Percentiles rank a stretch among this genome's conserved stretches.
These are phyloP conservation scores for Ictalurus punctatus DNA, from an alignment of 2,113 vertebrate genomes.

Conservation along the genomic window DNA sequence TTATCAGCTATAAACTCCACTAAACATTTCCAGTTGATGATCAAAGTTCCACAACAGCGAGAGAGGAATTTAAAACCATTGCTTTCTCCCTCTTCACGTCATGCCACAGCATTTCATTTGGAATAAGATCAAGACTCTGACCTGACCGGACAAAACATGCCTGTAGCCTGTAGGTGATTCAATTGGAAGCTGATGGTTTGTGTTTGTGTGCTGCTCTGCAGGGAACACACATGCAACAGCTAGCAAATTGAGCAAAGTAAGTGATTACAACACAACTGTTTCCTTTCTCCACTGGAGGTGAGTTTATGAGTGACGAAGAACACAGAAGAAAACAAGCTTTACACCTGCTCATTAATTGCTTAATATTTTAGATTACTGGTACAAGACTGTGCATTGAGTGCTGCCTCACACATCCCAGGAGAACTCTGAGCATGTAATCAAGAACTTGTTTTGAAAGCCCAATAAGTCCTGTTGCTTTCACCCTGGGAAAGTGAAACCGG, in stretches of 20 bases:
- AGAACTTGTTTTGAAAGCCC: neutral
- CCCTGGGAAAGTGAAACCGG: neutral
- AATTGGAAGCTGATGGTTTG: neutral
- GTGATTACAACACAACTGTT: neutral
- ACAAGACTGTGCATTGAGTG: neutral
- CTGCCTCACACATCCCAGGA: neutral
- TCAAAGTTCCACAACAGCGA: neutral
- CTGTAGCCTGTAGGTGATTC: neutral
- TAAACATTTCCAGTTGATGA: neutral
- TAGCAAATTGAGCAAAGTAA: neutral
- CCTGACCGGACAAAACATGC: neutral
- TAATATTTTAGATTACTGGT: constrained; percentile 5
- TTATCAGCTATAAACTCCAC: neutral
- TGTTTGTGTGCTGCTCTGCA: neutral
- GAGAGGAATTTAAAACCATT: neutral
- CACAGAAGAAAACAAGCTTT: neutral
- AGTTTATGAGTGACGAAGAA: neutral
- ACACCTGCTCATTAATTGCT: constrained; percentile 4
- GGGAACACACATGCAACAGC: neutral
- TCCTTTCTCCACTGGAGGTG: neutral
- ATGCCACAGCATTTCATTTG: neutral
- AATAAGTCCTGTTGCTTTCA: neutral
- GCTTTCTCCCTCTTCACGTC: neutral
- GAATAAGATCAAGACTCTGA: neutral
- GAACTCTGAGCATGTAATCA: neutral